These are phyloP conservation scores for Baccha elongata DNA, from an alignment of 2,888 invertebrate genomes.

Conservation along the genomic window DNA sequence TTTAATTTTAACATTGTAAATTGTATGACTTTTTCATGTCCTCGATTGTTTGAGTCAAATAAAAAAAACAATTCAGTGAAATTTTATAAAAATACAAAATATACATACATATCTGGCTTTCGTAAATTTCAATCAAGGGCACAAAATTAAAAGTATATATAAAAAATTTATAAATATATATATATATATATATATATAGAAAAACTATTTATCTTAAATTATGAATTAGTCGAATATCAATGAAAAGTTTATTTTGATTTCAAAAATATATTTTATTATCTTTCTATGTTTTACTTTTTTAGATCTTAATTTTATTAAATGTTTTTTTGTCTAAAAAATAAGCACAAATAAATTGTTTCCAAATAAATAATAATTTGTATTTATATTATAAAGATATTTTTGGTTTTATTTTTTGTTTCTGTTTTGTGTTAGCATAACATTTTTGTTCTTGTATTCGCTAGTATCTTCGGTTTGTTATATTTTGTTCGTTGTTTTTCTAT, in stretches of 20 bases:
- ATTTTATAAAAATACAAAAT: background rate
- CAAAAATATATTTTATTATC: slow-evolving; percentile 41
- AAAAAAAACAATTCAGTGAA: background rate
- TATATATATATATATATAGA: slow-evolving; percentile 10
- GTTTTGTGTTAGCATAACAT: slow-evolving; percentile 11
- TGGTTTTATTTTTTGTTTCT: slow-evolving; percentile 23
- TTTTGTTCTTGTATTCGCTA: slow-evolving; percentile 8
- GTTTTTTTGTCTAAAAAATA: slow-evolving; percentile 15
- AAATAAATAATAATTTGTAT: slow-evolving; percentile 62
- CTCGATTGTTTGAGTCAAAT: slow-evolving; percentile 33
- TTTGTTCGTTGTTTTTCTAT: slow-evolving; percentile 11
- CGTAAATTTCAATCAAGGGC: slow-evolving; percentile 25
- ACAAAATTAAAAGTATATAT: slow-evolving; percentile 18
- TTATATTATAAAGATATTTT: slow-evolving; percentile 52
- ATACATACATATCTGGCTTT: background rate
- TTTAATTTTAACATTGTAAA: slow-evolving; percentile 1
- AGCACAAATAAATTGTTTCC: slow-evolving; percentile 32
- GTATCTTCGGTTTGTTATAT: slow-evolving; percentile 24
- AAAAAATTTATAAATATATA: too few relatives aligned
- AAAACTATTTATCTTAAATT: background rate
- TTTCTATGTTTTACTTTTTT: slow-evolving; percentile 47
- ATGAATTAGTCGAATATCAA: slow-evolving; percentile 2
- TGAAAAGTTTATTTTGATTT: slow-evolving; percentile 33
- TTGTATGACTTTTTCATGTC: slow-evolving; percentile 11
- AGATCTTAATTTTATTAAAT: slow-evolving; percentile 58